These are phyloP conservation scores for Pachyseris speciosa DNA, from an alignment of 64 coral and sea anemone genomes.

Conservation along the genomic window DNA sequence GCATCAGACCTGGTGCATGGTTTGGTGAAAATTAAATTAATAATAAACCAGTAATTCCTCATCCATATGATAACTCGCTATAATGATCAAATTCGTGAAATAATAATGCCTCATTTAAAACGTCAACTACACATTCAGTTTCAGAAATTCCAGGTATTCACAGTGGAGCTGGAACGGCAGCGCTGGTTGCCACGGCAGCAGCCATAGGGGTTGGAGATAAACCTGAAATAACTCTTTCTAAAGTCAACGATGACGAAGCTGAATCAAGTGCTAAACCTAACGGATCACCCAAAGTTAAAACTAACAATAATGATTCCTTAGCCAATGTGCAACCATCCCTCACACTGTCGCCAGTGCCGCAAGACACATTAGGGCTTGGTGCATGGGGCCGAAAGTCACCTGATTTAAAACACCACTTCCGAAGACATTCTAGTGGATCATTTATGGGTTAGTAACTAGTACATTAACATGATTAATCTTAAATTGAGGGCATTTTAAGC, in stretches of 20 bases:
- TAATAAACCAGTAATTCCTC: not conserved
- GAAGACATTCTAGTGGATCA: constrained; percentile 95
- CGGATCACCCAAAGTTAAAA: constrained; percentile 66
- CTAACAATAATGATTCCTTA: constrained; percentile 73
- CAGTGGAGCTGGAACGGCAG: constrained; percentile 94
- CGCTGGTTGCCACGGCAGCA: constrained; percentile 90
- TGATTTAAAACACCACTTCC: constrained; percentile 95
- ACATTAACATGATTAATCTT: not conserved
- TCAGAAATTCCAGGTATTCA: constrained; percentile 97
- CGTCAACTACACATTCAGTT: constrained; percentile 90
- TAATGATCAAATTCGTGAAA: not conserved
- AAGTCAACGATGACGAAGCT: constrained; percentile 89
- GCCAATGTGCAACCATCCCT: constrained; percentile 36
- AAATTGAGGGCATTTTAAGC: not conserved
- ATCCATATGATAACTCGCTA: not conserved
- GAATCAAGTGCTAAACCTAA: constrained; percentile 68
- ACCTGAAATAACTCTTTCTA: constrained; percentile 91
- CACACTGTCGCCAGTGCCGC: constrained; percentile 79
- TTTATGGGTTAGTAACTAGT: constrained; percentile 90
- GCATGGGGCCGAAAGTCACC: constrained; percentile 86
- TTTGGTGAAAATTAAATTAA: too few species aligned
- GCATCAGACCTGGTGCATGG: too few species aligned
- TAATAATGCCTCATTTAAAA: not conserved
- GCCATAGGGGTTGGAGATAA: constrained; percentile 83
- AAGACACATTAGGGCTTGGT: constrained; percentile 84